Conservation (phyloP, 2,888 invertebrate genomes). For the Drosophila mettleri region DNA sequence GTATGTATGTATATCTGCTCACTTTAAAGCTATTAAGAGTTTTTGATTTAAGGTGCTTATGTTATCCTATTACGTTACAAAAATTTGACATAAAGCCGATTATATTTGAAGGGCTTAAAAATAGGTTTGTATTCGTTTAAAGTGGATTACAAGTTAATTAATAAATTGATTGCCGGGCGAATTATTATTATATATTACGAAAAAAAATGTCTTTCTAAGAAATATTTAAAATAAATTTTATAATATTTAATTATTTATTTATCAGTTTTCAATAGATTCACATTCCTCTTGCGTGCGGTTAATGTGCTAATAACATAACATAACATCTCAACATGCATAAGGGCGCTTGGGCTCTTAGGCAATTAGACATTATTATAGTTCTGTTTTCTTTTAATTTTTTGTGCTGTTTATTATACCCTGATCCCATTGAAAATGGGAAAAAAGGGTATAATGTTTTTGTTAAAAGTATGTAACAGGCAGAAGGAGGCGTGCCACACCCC, state of each 20-base stretch:
- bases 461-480: too few species aligned
- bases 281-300: too few species aligned
- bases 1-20: too few species aligned
- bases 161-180: slow-evolving; percentile 3
- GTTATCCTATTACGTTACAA: slow-evolving; percentile 50
- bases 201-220: not conserved
- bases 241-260: too few species aligned
- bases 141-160: slow-evolving; percentile 25
- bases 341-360: not conserved
- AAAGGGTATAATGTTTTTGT: too few species aligned
- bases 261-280: too few species aligned
- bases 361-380: not conserved
- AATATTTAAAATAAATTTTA: too few species aligned
- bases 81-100: slow-evolving; percentile 44
- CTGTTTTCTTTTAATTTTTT: not conserved
- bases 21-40: slow-evolving; percentile 1
- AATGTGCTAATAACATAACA: too few species aligned
- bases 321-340: too few species aligned
- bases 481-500: too few species aligned
- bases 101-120: slow-evolving; percentile 20
- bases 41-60: slow-evolving; percentile 12
- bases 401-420: too few species aligned
- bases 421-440: too few species aligned
- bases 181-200: not conserved
- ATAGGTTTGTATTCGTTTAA: slow-evolving; percentile 22